Evolutionary conservation across 2,797 vertebrate species (phyloP).

Genomic region (Pangasius djambal): DNA sequence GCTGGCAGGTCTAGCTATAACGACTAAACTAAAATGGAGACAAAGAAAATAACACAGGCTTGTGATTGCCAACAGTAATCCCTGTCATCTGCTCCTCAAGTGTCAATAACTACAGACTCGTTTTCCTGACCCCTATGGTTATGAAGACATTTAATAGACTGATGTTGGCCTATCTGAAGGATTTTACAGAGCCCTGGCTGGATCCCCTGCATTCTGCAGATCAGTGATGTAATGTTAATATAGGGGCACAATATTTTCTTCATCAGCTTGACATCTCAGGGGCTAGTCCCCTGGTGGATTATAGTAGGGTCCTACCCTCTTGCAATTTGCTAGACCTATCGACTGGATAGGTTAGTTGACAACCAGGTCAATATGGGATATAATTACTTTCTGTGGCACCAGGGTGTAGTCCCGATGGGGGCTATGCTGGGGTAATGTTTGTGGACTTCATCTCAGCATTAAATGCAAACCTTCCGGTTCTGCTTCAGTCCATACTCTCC

Average conservation of each 20-base stretch:
- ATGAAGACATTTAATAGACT: neutral
- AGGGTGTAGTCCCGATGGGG: neutral
- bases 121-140: neutral
- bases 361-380: neutral
- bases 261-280: neutral
- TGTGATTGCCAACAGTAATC: neutral
- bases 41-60: neutral
- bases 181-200: neutral
- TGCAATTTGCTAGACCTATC: neutral
- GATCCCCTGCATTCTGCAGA: neutral
- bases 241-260: neutral
- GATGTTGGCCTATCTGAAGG: neutral
- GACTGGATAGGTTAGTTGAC: neutral
- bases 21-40: neutral
- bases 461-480: neutral
- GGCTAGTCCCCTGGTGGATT: neutral
- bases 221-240: neutral
- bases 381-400: neutral
- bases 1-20: neutral
- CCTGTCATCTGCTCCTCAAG: neutral
- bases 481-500: neutral
- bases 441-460: neutral
- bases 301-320: neutral
- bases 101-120: neutral
- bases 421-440: neutral